Percentiles rank a stretch among this genome's conserved stretches.
These are phyloP conservation scores for Deilephila elpenor DNA, from an alignment of 2,888 invertebrate genomes.

Conservation along the genomic window DNA sequence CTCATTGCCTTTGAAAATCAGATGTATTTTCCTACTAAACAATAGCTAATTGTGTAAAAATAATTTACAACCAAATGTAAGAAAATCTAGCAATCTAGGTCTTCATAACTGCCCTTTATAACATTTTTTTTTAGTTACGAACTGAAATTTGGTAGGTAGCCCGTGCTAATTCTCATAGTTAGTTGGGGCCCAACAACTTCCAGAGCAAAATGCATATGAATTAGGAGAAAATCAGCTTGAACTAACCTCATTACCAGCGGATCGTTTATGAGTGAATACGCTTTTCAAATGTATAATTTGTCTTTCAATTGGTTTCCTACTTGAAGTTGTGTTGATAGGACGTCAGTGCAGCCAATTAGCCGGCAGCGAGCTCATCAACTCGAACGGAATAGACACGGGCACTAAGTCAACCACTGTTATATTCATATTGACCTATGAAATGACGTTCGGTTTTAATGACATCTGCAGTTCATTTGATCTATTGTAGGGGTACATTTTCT, in stretches of 20 bases:
- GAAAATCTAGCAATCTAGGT: too few relatives aligned
- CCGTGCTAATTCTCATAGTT: neutral
- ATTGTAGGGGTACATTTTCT: neutral
- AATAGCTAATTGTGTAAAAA: too few relatives aligned
- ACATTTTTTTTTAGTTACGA: neutral
- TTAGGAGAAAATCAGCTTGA: conserved; percentile 35
- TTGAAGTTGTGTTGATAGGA: conserved; percentile 20
- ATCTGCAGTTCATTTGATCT: neutral
- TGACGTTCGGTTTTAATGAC: neutral
- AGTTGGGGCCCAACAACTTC: neutral
- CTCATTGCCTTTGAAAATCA: too few relatives aligned
- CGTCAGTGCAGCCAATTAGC: conserved; percentile 17
- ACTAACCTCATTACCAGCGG: conserved; percentile 38
- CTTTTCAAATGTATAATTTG: conserved; percentile 28
- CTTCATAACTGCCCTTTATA: neutral
- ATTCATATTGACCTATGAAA: conserved; percentile 1
- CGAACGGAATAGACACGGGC: conserved; percentile 3
- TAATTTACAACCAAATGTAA: too few relatives aligned
- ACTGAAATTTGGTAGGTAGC: neutral
- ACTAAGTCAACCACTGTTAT: conserved; percentile 5
- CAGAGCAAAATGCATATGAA: conserved; percentile 34
- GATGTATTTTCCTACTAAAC: too few relatives aligned
- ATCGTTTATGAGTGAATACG: conserved; percentile 34
- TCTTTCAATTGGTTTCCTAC: conserved; percentile 7
- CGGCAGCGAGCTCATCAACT: neutral